A percentile compares a stretch with the other conserved stretches of the same genome.
These are phyloP conservation scores for Tenrec ecaudatus DNA, from an alignment of 2,113 vertebrate species.

Conservation along the genomic window DNA sequence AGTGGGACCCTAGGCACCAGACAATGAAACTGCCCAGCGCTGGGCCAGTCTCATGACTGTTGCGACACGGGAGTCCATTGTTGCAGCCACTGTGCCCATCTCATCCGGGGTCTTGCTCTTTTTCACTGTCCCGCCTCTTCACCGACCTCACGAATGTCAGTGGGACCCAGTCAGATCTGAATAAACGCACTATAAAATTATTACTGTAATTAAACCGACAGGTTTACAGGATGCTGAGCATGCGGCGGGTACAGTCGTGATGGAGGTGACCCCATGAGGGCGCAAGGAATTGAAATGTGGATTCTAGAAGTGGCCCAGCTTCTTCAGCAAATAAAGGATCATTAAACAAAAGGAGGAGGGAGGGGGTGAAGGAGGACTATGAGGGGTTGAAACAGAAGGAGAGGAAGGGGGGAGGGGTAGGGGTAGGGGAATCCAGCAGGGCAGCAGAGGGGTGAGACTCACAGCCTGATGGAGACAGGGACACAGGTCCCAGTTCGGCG, in stretches of 20 bases:
- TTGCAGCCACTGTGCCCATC: too few species aligned
- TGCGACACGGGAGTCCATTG: too few species aligned
- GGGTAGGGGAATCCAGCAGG: not conserved
- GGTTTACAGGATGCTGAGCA: not conserved
- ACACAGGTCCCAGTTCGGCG: fast-evolving
- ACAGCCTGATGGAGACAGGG: too few species aligned
- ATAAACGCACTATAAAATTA: not conserved
- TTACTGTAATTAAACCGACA: not conserved
- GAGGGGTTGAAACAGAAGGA: not conserved
- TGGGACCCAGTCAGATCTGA: not conserved
- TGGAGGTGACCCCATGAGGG: not conserved
- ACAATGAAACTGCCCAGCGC: too few species aligned
- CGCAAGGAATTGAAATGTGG: not conserved
- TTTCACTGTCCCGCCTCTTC: too few species aligned
- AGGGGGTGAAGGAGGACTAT: too few species aligned
- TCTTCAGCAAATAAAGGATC: not conserved
- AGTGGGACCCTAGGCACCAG: too few species aligned
- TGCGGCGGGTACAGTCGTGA: not conserved
- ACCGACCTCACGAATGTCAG: too few species aligned
- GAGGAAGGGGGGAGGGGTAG: not conserved
- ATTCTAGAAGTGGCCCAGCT: not conserved
- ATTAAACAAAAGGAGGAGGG: not conserved
- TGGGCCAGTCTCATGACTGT: too few species aligned
- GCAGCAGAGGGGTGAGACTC: not conserved
- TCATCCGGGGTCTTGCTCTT: too few species aligned